Conservation (phyloP, 2,888 invertebrate genomes). For the Dioctria rufipes region DNA sequence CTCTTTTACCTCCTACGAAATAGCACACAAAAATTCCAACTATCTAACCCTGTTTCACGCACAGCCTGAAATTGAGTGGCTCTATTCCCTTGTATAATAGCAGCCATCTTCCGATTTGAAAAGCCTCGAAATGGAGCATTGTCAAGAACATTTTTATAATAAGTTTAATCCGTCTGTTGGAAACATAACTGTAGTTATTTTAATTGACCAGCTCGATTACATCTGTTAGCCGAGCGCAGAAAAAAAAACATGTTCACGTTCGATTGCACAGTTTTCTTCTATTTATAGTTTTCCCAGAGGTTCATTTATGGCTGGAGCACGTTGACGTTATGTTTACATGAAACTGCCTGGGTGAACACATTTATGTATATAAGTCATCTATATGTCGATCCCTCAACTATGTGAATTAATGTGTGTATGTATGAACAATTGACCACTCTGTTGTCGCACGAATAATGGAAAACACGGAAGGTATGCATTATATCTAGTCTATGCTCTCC, state of each 20-base stretch:
- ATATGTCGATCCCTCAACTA: not conserved
- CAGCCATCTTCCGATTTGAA: no score
- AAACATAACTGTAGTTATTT: slow-evolving; percentile 21
- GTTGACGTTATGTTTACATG: not conserved
- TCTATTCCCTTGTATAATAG: no score
- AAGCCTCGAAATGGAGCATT: no score
- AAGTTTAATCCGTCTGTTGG: no score
- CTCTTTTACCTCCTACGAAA: no score
- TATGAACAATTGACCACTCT: slow-evolving; percentile 24
- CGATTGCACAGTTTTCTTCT: not conserved
- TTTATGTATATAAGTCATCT: not conserved
- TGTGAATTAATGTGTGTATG: not conserved
- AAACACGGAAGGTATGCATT: slow-evolving; percentile 26
- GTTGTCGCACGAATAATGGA: slow-evolving; percentile 26
- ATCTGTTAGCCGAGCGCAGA: not conserved
- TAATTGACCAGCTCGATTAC: slow-evolving; percentile 31
- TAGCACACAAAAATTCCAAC: no score
- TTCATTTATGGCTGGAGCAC: not conserved
- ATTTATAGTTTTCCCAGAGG: slow-evolving; percentile 19
- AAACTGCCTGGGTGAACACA: no score
- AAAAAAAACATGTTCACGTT: not conserved
- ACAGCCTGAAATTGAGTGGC: no score
- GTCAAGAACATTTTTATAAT: no score
- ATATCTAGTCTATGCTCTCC: not conserved
- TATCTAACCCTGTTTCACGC: no score